phyloP scores from a whole-genome alignment of 2,888 invertebrate species.

The Yponomeuta cagnagella region DNA sequence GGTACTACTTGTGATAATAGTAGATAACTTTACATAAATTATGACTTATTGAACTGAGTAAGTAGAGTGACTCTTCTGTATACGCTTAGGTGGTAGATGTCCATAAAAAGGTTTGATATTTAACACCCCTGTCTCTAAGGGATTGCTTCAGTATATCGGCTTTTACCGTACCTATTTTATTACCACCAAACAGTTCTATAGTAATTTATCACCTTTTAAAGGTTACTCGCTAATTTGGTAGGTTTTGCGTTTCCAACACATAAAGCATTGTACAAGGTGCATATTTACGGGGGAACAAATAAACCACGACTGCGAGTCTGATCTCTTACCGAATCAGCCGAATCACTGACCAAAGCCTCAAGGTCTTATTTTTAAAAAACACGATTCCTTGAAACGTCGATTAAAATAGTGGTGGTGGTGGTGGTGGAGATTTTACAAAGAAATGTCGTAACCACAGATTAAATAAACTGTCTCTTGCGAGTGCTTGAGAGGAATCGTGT shows the following conservation, averaged over 20 bases:
- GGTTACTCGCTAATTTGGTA: background rate
- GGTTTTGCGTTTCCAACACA: background rate
- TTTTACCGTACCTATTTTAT: background rate
- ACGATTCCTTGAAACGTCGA: too few relatives aligned
- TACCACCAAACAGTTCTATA: background rate
- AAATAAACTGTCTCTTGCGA: too few relatives aligned
- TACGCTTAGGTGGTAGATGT: background rate
- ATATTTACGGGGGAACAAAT: too few relatives aligned
- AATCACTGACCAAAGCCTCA: too few relatives aligned
- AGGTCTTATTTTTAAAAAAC: too few relatives aligned
- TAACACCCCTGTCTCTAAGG: slow-evolving; percentile 20
- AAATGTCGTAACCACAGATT: too few relatives aligned
- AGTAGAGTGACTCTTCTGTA: too few relatives aligned
- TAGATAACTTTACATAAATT: background rate
- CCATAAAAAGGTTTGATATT: slow-evolving; percentile 22
- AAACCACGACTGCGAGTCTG: too few relatives aligned
- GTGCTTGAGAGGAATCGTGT: too few relatives aligned
- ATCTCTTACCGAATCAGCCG: too few relatives aligned
- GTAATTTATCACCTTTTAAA: background rate
- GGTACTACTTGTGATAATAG: background rate
- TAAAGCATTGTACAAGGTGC: background rate
- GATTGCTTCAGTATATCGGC: slow-evolving; percentile 5
- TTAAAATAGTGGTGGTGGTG: too few relatives aligned
- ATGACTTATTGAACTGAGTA: background rate
- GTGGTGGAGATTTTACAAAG: too few relatives aligned